A percentile compares a stretch with the other conserved stretches of the same genome.
These are phyloP conservation scores for Colius striatus DNA, from an alignment of 2,113 vertebrate species.

Conservation along the genomic window DNA sequence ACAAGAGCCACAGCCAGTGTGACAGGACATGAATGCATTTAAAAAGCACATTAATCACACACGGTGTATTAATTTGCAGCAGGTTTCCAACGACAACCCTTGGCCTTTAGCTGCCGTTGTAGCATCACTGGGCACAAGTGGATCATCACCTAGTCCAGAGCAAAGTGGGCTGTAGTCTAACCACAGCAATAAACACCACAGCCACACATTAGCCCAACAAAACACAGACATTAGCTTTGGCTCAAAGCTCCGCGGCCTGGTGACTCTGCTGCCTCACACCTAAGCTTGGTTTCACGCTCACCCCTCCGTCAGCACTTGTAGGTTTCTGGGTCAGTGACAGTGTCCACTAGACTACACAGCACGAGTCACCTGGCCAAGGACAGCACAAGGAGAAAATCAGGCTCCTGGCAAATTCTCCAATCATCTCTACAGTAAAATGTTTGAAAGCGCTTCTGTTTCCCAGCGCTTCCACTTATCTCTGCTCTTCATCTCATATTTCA, in stretches of 20 bases:
- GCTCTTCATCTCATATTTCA: background rate
- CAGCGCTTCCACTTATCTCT: background rate
- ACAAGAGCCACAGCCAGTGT: background rate
- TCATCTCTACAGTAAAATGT: background rate
- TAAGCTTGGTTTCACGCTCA: rapidly evolving
- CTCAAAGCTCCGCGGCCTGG: background rate
- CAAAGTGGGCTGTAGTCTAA: background rate
- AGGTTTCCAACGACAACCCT: slow-evolving; percentile 9
- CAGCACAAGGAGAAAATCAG: background rate
- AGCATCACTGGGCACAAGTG: rapidly evolving
- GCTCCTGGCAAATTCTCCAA: background rate
- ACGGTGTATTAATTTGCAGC: background rate
- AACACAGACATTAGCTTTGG: background rate
- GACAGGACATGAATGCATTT: slow-evolving; percentile 39
- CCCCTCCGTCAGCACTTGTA: background rate
- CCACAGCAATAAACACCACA: rapidly evolving
- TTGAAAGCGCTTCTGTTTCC: background rate
- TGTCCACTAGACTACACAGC: background rate
- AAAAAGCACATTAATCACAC: slow-evolving; percentile 29
- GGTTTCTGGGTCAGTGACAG: background rate
- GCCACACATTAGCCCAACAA: background rate
- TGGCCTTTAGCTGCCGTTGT: background rate
- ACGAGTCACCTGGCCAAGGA: rapidly evolving
- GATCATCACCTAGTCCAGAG: background rate
- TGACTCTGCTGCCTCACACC: rapidly evolving